These are phyloP conservation scores for Gambusia affinis DNA, from an alignment of 2,113 vertebrate species.

Conservation along the genomic window DNA sequence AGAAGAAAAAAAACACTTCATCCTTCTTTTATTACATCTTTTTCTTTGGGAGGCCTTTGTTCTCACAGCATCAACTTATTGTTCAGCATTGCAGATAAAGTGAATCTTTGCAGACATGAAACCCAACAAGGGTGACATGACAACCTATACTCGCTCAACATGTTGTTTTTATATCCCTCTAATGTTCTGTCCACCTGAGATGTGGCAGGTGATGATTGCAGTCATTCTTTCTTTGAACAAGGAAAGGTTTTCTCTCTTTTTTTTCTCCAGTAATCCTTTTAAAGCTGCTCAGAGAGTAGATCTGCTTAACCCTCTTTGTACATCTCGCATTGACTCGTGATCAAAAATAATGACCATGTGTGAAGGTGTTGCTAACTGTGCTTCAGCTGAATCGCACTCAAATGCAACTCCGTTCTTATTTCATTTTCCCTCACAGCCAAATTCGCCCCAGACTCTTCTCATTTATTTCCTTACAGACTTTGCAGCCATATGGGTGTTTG, in stretches of 20 bases:
- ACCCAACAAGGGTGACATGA: constrained; percentile 52
- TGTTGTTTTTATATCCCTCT: constrained; percentile 41
- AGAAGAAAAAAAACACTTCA: constrained; percentile 38
- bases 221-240: constrained; percentile 3
- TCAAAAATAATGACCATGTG: not conserved
- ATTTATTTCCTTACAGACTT: constrained; percentile 8
- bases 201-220: not conserved
- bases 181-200: constrained; percentile 11
- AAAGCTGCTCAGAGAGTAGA: not conserved
- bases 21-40: constrained; percentile 45
- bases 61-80: constrained; percentile 47
- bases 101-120: constrained; percentile 50
- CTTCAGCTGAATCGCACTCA: not conserved
- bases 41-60: constrained; percentile 43
- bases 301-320: not conserved
- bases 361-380: not conserved
- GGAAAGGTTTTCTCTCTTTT: not conserved
- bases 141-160: constrained; percentile 40
- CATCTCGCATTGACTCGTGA: not conserved
- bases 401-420: not conserved
- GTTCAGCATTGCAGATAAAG: constrained; percentile 52
- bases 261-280: not conserved
- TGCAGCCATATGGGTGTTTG: constrained; percentile 14
- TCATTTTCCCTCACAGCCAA: not conserved
- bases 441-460: constrained; percentile 24